Evolutionary conservation across 2,888 invertebrate species (phyloP), one percentile per base, ranked within the genome.

Genomic region (Volucella zonaria): DNA sequence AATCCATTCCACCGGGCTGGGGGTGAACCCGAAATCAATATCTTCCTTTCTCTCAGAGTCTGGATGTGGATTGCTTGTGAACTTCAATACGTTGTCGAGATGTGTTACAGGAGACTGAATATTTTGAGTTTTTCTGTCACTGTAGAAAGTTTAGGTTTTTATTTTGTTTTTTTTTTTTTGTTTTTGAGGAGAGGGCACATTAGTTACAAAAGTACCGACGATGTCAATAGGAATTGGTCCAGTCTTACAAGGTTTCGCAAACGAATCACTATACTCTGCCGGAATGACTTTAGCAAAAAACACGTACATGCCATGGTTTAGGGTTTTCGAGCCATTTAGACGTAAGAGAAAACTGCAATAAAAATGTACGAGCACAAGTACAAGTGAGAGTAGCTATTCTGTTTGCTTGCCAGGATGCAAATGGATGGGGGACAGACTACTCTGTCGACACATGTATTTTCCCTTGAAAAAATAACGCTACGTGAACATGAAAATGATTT

Each of bases 401-500:
- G 6, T 31, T 31, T 4, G 31, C 31, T 31, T 31, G 31, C 31
- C 4, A 47, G 54, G 38, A 51, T 75, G 70, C 73, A 62, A 61
- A 58, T 18, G 58, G 43, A 18, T 40, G 56, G 52, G 58, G 64
- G 78, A 75, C 68, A 74, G 59, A 31, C 31, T 31, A 31, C 31
- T 31, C 42, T 66, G 58, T 31, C 78, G 74, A 59, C 70, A 71
- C 47, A 75, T 79, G 79, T 75, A 78, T 59, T 31, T 31, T 31
- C 31, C 31, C 31, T 42, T 52, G 43, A 11, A n/a, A 59, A 67
- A 79, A 79, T 79, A 75, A 79, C 75, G 70, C 66, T 59, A 71
- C 75, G 75, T 38, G 59, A 83, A 83, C 83, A 83, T 83, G 83
- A 61, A 79, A 83, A 83, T 83, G 70, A 79, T 83, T 83, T 83